These are phyloP conservation scores for Dendronephthya gigantea DNA, from an alignment of 64 coral and sea anemone species.

Conservation along the genomic window DNA sequence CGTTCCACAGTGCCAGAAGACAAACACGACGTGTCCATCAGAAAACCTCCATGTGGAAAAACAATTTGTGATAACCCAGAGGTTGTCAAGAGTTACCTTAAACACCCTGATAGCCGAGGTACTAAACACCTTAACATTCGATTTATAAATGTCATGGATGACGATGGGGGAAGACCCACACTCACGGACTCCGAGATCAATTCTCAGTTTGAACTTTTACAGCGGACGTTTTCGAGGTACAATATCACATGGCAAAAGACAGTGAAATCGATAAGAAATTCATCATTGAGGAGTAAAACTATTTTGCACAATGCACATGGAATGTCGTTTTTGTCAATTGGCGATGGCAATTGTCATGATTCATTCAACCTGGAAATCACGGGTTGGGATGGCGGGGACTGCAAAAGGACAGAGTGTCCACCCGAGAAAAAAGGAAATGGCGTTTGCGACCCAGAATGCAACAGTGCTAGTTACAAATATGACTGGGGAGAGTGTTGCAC, in stretches of 20 bases:
- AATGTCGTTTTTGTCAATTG: slow-evolving; percentile 40
- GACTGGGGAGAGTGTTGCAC: slow-evolving; percentile 87
- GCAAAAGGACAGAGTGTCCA: slow-evolving; percentile 34
- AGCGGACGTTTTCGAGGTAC: slow-evolving; percentile 41
- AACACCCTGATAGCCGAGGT: slow-evolving; percentile 47
- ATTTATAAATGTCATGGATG: slow-evolving; percentile 64
- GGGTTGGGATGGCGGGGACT: slow-evolving; percentile 77
- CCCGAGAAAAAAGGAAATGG: slow-evolving; percentile 43
- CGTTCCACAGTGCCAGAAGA: slow-evolving; percentile 76
- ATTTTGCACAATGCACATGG: slow-evolving; percentile 44
- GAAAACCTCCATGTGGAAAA: slow-evolving; percentile 68
- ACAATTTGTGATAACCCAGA: slow-evolving; percentile 96
- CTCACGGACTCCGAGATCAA: slow-evolving; percentile 50
- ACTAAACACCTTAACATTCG: slow-evolving; percentile 57
- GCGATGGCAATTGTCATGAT: slow-evolving; percentile 10
- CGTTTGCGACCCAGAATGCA: slow-evolving; percentile 84
- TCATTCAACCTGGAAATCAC: slow-evolving; percentile 48
- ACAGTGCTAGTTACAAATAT: slow-evolving; percentile 44
- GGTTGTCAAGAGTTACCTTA: slow-evolving; percentile 75
- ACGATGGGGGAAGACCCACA: slow-evolving; percentile 59
- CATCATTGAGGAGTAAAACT: slow-evolving; percentile 48
- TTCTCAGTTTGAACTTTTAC: slow-evolving; percentile 42
- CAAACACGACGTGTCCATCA: slow-evolving; percentile 64
- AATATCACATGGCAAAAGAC: slow-evolving; percentile 65
- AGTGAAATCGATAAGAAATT: slow-evolving; percentile 44